Evolutionary conservation across 2,797 vertebrate genomes (phyloP), one percentile per base, ranked within the genome.

Genomic region (Muscicapa striata): DNA sequence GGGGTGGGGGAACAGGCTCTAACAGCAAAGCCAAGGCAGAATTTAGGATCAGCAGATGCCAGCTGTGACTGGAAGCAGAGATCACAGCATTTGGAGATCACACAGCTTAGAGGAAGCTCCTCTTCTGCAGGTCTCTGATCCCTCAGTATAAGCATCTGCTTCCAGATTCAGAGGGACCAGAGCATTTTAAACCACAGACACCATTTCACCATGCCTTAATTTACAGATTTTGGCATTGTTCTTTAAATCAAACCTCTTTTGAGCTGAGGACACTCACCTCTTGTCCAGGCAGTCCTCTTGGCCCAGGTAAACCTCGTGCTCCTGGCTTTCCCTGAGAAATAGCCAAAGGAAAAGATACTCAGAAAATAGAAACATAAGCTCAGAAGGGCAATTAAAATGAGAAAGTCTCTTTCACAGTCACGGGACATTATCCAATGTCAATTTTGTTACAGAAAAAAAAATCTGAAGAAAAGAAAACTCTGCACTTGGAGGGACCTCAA

Each of bases 301-400:
- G 99, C 93, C 99, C 99, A 43, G 98, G 99, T 93, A 99, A 97
- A 64, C 99, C 99, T 97, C 98, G 97, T n/a, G 96, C 97, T 91
- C 99, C 99, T 76, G 98, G 98, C 91, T 98, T 99, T 81, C 99
- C 99, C 99, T 99, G 91, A 81, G 90, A 94, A 94, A 75, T 43
- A 95, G 72, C 34, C 91, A 81, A 97, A 89, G 95, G 80, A 96
- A 93, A 95, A 93, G 83, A 83, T 29, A 95, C 81, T 97, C 84
- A 97, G 94, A 89, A 96, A 90, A 91, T 36, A 79, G 79, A 92
- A 87, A 82, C 43, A n/a, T 78, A 79, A 94, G 82, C 89, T 83
- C 77, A 67, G 62, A 94, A 94, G 86, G 43, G 87, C 91, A 92
- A 94, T 91, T 92, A 87, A 97, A 94, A 92, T 49, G 70, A 90